Conservation (phyloP, 92 coral and sea anemone species). For the Pocillopora grandis region DNA sequence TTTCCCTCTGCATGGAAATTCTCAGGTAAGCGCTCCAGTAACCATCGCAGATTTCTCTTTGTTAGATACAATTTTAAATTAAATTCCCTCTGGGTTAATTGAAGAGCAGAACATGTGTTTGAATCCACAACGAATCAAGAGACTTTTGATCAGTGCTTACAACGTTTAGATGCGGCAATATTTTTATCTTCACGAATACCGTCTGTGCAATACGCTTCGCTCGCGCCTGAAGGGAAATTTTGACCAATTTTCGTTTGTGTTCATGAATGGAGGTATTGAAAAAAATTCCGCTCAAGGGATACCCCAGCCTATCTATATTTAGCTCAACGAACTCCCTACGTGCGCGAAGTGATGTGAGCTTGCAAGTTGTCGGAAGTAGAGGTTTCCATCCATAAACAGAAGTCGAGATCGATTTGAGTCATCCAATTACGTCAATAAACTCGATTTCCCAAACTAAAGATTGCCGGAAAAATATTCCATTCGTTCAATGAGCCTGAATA, state of each 20-base stretch:
- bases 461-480: too few relatives aligned
- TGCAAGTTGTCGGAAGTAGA: slow-evolving; percentile 24
- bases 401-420: neutral
- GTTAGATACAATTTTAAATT: too few relatives aligned
- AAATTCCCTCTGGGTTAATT: neutral
- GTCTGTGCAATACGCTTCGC: neutral
- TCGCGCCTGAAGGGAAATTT: neutral
- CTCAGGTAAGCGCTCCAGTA: slow-evolving; percentile 6
- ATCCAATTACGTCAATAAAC: neutral
- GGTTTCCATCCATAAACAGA: slow-evolving; percentile 17
- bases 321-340: neutral
- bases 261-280: neutral
- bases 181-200: neutral
- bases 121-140: neutral
- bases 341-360: neutral
- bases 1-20: neutral
- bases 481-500: neutral
- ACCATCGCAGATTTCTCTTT: neutral
- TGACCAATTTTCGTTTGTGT: neutral
- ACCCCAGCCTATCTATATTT: slow-evolving; percentile 6
- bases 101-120: neutral
- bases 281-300: slow-evolving; percentile 3
- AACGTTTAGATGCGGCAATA: neutral
- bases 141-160: neutral
- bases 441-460: too few relatives aligned